Base-by-base conservation (phyloP, 2,888 invertebrate species). In the Muschampia plurimacula region DNA sequence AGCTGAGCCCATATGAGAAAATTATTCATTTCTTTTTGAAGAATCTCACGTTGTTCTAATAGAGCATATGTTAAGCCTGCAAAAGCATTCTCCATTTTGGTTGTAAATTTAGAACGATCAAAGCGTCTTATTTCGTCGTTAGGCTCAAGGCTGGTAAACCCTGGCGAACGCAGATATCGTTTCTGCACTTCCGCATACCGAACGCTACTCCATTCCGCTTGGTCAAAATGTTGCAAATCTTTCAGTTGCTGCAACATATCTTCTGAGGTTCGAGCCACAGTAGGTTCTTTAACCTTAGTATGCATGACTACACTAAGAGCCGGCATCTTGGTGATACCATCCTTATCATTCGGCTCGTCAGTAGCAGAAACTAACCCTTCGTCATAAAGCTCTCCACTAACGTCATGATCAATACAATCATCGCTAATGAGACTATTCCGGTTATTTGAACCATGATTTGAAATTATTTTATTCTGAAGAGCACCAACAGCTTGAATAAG, bases 1-100 rank as follows among this genome's bases (percentile, higher is more conserved):
- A 64, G 64, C 10, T 64, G 64, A 22, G 64, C 46, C 64, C 64
- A 64, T 12, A 28, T 46, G 28, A 63, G 63, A 41, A 63, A 63
- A 41, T 63, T 44, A 22, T 63, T 63, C n/a, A 63, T 63, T 63
- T 63, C 64, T 46, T 64, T 46, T 64, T 64, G 64, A 46, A 64
- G 44, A 46, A 44, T 64, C 28, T 64, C 64, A 22, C 64, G 64
- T 13, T 64, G 64, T 46, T 28, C 22, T 46, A 64, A 13, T 46
- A 64, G 13, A 28, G 64, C 64, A 46, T 64, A 64, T 12, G 64
- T 64, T 64, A 64, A 64, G 28, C 64, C 13, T 46, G 44, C 64
- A 64, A 64, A 64, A 64, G 64, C 44, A 13, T 64, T 64, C 28
- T 64, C 64, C 64, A 64, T 64, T 13, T 46, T 64, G 7, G 28